Percentiles rank a stretch among this genome's conserved stretches.
Evolutionary conservation across 2,888 invertebrate species (phyloP).

Genomic region (Hemaris fuciformis): DNA sequence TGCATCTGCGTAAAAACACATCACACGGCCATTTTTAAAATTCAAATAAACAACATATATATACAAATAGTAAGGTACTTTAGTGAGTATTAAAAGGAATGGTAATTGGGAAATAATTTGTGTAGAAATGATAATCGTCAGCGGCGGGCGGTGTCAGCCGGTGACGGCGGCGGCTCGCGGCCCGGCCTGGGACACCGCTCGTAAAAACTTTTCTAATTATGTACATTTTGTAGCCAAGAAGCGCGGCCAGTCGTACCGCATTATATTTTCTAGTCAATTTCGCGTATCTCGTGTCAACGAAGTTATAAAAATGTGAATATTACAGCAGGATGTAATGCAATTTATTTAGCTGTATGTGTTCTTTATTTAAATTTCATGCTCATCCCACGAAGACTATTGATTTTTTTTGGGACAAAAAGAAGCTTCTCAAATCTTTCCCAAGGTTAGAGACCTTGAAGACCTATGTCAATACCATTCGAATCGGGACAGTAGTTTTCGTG

Average conservation of each 20-base stretch:
- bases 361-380: too few relatives aligned
- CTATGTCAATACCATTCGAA: too few relatives aligned
- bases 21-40: too few relatives aligned
- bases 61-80: not conserved
- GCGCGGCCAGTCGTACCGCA: slow-evolving; percentile 53
- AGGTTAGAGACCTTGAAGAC: too few relatives aligned
- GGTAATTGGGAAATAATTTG: slow-evolving; percentile 71
- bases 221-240: slow-evolving; percentile 77
- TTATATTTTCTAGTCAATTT: slow-evolving; percentile 77
- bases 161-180: slow-evolving; percentile 72
- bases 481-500: too few relatives aligned
- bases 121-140: slow-evolving; percentile 68
- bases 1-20: too few relatives aligned
- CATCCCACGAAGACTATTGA: too few relatives aligned
- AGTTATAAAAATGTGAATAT: slow-evolving; percentile 11
- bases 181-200: slow-evolving; percentile 63
- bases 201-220: slow-evolving; percentile 81
- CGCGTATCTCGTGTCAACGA: slow-evolving; percentile 61
- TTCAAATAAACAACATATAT: not conserved
- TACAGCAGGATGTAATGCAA: not conserved
- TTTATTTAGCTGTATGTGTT: not conserved
- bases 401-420: too few relatives aligned
- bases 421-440: too few relatives aligned
- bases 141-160: slow-evolving; percentile 61
- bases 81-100: not conserved